Evolutionary conservation across 2,797 vertebrate genomes (phyloP).

Genomic region (Spheniscus humboldti): DNA sequence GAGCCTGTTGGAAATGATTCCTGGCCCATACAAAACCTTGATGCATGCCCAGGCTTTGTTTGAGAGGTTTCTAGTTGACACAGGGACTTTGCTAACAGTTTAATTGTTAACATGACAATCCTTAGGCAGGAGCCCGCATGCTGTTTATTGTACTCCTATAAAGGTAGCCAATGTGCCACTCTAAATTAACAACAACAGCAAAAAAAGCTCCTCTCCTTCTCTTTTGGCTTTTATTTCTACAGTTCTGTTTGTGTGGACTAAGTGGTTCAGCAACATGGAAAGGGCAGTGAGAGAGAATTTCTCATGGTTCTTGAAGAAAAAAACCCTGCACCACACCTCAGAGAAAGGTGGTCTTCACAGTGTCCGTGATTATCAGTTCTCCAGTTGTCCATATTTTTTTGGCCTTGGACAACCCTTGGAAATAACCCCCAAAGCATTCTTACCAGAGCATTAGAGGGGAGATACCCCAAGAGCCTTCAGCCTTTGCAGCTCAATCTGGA

Average conservation of each 20-base stretch:
- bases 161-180: not conserved
- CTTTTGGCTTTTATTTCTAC: not conserved
- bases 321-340: not conserved
- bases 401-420: not conserved
- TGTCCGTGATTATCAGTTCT: not conserved
- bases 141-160: not conserved
- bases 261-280: not conserved
- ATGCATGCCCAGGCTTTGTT: not conserved
- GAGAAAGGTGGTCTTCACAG: not conserved
- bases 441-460: not conserved
- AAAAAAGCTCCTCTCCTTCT: not conserved
- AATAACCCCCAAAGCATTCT: not conserved
- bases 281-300: not conserved
- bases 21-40: not conserved
- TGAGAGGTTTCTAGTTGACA: not conserved
- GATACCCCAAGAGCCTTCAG: not conserved
- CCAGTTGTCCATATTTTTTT: not conserved
- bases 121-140: not conserved
- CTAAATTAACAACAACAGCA: not conserved
- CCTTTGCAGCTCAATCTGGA: not conserved
- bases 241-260: not conserved
- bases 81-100: not conserved
- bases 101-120: not conserved
- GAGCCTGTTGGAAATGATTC: not conserved
- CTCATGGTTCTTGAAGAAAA: not conserved